Percentiles rank a stretch among this genome's conserved stretches.
phyloP scores from a whole-genome alignment of 2,113 vertebrate genomes.

The Crocuta crocuta region DNA sequence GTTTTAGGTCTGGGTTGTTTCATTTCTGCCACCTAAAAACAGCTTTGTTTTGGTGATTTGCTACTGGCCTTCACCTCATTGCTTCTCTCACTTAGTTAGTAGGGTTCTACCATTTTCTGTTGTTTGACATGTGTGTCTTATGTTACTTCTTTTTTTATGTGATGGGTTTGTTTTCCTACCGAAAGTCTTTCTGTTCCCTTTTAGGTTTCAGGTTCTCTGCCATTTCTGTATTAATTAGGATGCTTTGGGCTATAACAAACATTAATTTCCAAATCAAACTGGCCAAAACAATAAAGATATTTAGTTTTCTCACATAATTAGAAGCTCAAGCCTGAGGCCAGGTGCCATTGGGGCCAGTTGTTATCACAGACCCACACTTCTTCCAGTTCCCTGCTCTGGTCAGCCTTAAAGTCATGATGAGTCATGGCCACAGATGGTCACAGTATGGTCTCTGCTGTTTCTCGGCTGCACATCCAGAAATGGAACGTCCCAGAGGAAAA shows the following conservation, averaged over 20 bases:
- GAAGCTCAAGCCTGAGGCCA: background rate
- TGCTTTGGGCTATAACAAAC: background rate
- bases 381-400: background rate
- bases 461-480: background rate
- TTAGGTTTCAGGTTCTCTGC: background rate
- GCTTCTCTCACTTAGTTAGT: background rate
- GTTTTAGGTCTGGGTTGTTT: conserved; percentile 32
- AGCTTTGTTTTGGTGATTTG: background rate
- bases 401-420: background rate
- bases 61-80: background rate
- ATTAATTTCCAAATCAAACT: background rate
- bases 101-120: background rate
- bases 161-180: background rate
- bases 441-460: background rate
- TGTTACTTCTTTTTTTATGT: background rate
- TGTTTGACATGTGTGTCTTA: background rate
- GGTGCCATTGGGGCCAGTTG: background rate
- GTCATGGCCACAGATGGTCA: background rate
- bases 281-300: background rate
- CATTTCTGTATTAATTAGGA: background rate
- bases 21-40: background rate
- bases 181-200: background rate
- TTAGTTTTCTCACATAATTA: background rate
- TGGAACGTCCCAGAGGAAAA: background rate
- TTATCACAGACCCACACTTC: background rate